Evolutionary conservation across 2,888 invertebrate genomes (phyloP).

Genomic region (Eristalis tenax): DNA sequence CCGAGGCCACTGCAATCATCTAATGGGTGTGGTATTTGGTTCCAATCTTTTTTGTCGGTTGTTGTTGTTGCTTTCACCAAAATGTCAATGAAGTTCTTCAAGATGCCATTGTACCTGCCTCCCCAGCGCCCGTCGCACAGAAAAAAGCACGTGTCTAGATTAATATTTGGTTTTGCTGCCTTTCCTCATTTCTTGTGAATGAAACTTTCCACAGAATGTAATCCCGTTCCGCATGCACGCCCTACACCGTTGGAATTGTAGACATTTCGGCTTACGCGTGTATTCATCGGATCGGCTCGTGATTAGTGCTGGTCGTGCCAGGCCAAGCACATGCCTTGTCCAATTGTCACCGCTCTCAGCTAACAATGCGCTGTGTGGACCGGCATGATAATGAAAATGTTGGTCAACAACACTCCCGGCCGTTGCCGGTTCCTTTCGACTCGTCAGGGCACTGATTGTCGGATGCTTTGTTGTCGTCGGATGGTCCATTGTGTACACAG

Average conservation of each 20-base stretch:
- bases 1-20: neutral
- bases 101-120: neutral
- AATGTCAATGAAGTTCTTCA: slow-evolving; percentile 13
- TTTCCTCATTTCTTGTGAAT: neutral
- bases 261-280: neutral
- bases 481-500: slow-evolving; percentile 3
- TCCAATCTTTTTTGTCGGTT: neutral
- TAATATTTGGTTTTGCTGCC: neutral
- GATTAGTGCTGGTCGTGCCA: neutral
- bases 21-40: slow-evolving; percentile 14
- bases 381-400: slow-evolving; percentile 24
- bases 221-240: neutral
- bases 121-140: neutral
- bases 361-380: neutral
- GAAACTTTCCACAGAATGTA: slow-evolving; percentile 6
- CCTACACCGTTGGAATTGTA: neutral
- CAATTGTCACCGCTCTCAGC: neutral
- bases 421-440: neutral
- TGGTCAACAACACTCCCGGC: slow-evolving; percentile 24
- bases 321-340: neutral
- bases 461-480: neutral
- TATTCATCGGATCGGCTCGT: neutral
- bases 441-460: slow-evolving; percentile 6
- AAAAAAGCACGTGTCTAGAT: slow-evolving; percentile 12
- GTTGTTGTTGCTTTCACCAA: slow-evolving; percentile 6